Base-by-base conservation (phyloP, 2,888 invertebrate species). In the Ornithoptera priamus region DNA sequence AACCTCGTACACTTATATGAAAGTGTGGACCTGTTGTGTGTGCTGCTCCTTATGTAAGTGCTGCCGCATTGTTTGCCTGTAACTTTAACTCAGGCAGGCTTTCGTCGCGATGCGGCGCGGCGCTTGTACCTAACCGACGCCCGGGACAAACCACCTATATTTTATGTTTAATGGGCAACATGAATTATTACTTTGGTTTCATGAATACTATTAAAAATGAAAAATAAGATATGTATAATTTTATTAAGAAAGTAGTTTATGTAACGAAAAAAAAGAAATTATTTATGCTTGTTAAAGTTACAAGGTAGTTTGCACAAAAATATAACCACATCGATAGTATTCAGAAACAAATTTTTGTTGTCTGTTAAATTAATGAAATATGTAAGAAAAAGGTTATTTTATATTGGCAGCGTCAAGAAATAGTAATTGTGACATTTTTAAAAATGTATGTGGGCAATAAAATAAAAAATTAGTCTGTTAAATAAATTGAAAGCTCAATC, bases 21-120 rank as follows among this genome's bases (percentile, higher is more conserved):
- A 79, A 83, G 85, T 81, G 86, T 83, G 85, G 83, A 85, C 81
- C 87, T 86, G 86, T 89, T 87, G 87, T 89, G 87, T 89, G 84
- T 85, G 83, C 80, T 85, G 82, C 80, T 80, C 79, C 85, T 86
- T 89, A 87, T 89, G 85, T 89, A 67, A 67, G 67, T 42, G 63
- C 64, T 62, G 60, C 67, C 67, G 64, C 65, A 77, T 75, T 77
- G 76, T 78, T 73, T 72, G 71, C 72, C 36, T 67, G 63, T 58
- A 67, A 67, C 76, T 76, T 74, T 76, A 77, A 80, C 80, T 80
- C 78, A 75, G n/a, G 53, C 53, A 53, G 75, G 78, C 75, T 75
- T 75, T 78, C 81, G 79, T 70, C 68, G 72, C 69, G 67, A 72
- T 69, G 71, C 73, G 68, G 69, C 70, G 71, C 73, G 68, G 68